Evolutionary conservation across 2,797 vertebrate genomes (phyloP), one percentile per base, ranked within the genome.

Genomic region (Brachymystax lenok): DNA sequence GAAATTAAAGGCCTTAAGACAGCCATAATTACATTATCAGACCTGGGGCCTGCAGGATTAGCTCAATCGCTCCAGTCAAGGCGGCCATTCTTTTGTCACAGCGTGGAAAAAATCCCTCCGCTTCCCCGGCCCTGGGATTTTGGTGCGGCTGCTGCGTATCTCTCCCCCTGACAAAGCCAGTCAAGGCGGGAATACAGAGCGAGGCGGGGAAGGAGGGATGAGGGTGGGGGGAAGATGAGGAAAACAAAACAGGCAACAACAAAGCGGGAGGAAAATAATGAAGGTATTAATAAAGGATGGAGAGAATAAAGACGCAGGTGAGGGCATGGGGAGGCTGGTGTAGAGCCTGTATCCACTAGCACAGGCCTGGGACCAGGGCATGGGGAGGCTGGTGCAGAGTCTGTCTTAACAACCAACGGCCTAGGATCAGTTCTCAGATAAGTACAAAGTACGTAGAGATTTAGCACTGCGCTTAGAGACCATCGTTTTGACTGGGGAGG

Each of bases 11-110:
- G 96, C 96, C 96, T 96, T 96, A 97, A 97, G 96, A 97, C 96
- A 95, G 96, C 96, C 95, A 96, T 99, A 99, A 99, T 99, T 99
- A 99, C 97, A 99, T 99, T 99, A 99, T 99, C 97, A 97, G 96
- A 97, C 96, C 95, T 88, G 88, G 89, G 96, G 95, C 93, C 93
- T 17, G 14, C 83, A 87, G 98, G 98, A 99, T 99, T 99, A 99
- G 95, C 94, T 94, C 97, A 98, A 99, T 99, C 97, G 96, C 96
- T 96, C 94, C 96, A 97, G 98, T 98, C 97, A 99, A 97, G 95
- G 94, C 96, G 92, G 94, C 92, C 94, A 93, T 95, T 98, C 98
- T 97, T 98, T 99, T 99, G 98, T 99, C 94, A 92, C 83, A 79
- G 89, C 91, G 93, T 93, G 92, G 93, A 95, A 97, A 96, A 97